A percentile compares a stretch with the other conserved stretches of the same genome.
phyloP scores from a whole-genome alignment of 2,888 invertebrate species.

The Cephalotes varians region DNA sequence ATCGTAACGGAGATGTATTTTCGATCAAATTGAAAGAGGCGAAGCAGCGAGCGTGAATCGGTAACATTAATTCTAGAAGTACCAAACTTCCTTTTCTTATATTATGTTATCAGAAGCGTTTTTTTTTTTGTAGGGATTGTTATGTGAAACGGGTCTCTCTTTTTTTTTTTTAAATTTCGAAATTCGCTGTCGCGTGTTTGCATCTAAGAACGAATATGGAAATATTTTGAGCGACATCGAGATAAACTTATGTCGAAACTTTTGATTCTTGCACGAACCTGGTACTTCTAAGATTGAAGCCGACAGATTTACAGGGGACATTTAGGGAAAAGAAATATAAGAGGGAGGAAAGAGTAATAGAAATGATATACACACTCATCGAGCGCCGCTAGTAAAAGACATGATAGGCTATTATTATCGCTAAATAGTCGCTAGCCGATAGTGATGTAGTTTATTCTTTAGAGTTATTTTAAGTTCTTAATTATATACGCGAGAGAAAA shows the following conservation, averaged over 20 bases:
- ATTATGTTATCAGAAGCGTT: background rate
- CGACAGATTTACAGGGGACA: conserved; percentile 57
- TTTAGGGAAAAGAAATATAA: conserved; percentile 61
- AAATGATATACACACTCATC: conserved; percentile 71
- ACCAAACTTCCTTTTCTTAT: background rate
- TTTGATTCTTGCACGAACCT: background rate
- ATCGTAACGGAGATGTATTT: conserved; percentile 2
- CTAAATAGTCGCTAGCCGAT: conserved; percentile 81
- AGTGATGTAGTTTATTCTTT: conserved; percentile 82
- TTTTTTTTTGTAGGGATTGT: background rate
- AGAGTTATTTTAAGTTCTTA: conserved; percentile 84
- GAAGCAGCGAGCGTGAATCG: conserved; percentile 54
- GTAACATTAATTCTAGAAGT: conserved; percentile 45
- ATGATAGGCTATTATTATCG: conserved; percentile 81
- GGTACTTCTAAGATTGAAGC: conserved; percentile 43
- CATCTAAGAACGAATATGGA: background rate
- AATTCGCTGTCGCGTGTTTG: background rate
- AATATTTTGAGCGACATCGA: background rate
- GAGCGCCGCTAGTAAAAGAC: conserved; percentile 79
- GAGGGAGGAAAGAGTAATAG: conserved; percentile 46
- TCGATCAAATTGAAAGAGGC: conserved; percentile 34
- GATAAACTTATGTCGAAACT: background rate
- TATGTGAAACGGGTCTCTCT: background rate
- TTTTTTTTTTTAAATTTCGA: background rate
- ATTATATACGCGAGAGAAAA: conserved; percentile 71